Percentiles rank a stretch among this genome's conserved stretches.
Conservation (phyloP, 2,888 invertebrate genomes). For the Xylota segnis region DNA sequence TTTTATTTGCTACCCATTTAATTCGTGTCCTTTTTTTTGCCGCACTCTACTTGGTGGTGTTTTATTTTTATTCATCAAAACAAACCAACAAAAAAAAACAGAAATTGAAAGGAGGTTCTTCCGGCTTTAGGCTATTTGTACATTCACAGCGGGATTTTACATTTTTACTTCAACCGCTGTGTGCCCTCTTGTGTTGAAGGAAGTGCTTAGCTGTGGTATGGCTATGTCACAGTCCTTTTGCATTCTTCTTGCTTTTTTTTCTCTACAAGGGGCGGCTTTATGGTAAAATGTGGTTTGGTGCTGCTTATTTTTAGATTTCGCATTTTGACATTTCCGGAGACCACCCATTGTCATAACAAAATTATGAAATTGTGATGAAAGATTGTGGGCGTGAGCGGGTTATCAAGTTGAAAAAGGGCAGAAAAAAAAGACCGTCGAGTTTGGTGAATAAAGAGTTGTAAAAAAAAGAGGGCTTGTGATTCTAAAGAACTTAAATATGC, state of each 20-base stretch:
- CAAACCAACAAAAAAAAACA: constrained; percentile 23
- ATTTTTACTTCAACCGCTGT: constrained; percentile 9
- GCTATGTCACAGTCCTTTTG: constrained; percentile 23
- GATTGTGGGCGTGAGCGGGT: constrained; percentile 11
- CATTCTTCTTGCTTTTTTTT: constrained; percentile 12
- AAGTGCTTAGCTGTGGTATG: constrained; percentile 40
- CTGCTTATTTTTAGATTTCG: constrained; percentile 41
- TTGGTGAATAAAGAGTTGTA: constrained; percentile 4
- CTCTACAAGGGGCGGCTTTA: constrained; percentile 35
- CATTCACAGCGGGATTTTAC: constrained; percentile 43
- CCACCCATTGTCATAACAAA: constrained; percentile 54
- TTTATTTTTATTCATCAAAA: constrained; percentile 58
- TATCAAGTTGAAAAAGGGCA: neutral
- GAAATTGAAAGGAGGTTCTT: constrained; percentile 46
- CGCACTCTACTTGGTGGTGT: neutral
- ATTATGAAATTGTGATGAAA: constrained; percentile 61
- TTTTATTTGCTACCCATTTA: constrained; percentile 14
- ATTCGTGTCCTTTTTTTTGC: constrained; percentile 2
- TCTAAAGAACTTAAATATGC: constrained; percentile 68
- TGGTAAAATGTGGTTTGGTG: constrained; percentile 44
- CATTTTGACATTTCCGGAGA: constrained; percentile 54
- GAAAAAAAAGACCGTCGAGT: neutral
- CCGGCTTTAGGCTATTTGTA: constrained; percentile 60
- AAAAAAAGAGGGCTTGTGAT: constrained; percentile 35
- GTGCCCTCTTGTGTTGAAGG: constrained; percentile 27